A percentile compares a stretch with the other conserved stretches of the same genome.
Conservation (phyloP, 2,888 invertebrate species). For the Eumerus sabulonum region DNA sequence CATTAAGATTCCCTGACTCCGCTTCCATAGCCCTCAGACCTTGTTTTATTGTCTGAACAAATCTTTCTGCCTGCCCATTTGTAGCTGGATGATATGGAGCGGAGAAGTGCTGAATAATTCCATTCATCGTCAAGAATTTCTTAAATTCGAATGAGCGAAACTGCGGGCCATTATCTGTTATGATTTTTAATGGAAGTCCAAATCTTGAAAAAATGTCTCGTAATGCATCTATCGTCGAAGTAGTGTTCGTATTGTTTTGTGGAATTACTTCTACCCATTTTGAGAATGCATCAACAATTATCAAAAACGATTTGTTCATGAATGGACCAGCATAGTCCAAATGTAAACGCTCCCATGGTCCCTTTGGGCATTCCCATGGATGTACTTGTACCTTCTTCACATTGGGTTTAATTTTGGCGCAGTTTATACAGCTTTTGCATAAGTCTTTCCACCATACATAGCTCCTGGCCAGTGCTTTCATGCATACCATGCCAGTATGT, state of each 20-base stretch:
- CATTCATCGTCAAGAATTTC: constrained; percentile 23
- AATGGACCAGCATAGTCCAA: constrained; percentile 35
- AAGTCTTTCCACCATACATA: constrained; percentile 6
- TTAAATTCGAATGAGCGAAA: constrained; percentile 25
- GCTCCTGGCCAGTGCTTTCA: too few relatives aligned
- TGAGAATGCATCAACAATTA: constrained; percentile 33
- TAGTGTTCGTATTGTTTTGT: too few relatives aligned
- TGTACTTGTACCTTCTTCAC: constrained; percentile 1
- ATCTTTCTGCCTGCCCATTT: constrained; percentile 25
- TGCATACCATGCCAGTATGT: constrained; percentile 4
- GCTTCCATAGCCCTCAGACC: constrained; percentile 17
- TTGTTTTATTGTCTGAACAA: background rate
- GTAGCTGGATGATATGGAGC: constrained; percentile 26
- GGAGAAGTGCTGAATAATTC: constrained; percentile 25
- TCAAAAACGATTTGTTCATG: constrained; percentile 28
- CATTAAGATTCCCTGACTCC: constrained; percentile 19
- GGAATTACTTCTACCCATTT: constrained; percentile 15
- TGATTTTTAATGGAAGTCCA: constrained; percentile 21
- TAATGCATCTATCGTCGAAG: constrained; percentile 17
- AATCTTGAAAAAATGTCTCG: constrained; percentile 22
- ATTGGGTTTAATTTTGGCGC: constrained; percentile 18
- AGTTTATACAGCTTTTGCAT: constrained; percentile 17
- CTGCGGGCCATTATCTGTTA: constrained; percentile 35
- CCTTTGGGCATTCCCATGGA: constrained; percentile 7
- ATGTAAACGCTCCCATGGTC: constrained; percentile 23